Conservation (phyloP, 2,113 vertebrate genomes). For the Cyprinus carpio region DNA sequence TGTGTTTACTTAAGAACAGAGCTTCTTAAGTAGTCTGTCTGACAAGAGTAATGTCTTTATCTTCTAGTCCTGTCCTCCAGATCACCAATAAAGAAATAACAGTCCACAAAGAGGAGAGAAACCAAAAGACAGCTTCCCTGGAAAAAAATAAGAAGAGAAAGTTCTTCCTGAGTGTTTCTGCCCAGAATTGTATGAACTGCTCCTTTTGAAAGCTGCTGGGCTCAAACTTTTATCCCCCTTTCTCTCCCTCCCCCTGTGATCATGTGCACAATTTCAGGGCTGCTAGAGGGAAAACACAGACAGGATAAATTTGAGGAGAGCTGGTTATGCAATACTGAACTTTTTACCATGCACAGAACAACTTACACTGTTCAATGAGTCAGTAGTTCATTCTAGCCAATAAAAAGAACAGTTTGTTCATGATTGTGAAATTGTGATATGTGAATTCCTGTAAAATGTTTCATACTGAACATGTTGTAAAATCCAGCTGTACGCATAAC, state of each 20-base stretch:
- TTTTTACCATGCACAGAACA: too few species aligned
- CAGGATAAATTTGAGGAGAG: too few species aligned
- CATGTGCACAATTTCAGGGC: background rate
- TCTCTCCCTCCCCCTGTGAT: background rate
- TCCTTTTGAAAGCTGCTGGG: background rate
- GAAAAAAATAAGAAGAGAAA: background rate
- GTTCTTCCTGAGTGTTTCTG: background rate
- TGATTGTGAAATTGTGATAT: background rate
- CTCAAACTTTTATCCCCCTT: background rate
- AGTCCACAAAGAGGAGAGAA: background rate
- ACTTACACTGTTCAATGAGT: background rate
- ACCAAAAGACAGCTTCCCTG: background rate
- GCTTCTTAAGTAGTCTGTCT: background rate
- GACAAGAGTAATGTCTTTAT: background rate
- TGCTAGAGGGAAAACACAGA: too few species aligned
- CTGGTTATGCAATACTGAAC: too few species aligned
- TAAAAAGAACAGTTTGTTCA: background rate
- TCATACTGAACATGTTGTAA: background rate
- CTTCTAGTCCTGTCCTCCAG: background rate
- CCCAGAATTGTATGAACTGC: too few species aligned
- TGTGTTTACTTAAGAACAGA: background rate
- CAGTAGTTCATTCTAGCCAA: slow-evolving; percentile 13
- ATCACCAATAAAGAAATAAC: background rate
- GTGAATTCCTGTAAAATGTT: background rate
- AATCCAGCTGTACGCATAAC: background rate